A percentile compares a stretch with the other conserved stretches of the same genome.
Conservation (phyloP, 2,888 invertebrate species). For the Ceriagrion tenellum region DNA sequence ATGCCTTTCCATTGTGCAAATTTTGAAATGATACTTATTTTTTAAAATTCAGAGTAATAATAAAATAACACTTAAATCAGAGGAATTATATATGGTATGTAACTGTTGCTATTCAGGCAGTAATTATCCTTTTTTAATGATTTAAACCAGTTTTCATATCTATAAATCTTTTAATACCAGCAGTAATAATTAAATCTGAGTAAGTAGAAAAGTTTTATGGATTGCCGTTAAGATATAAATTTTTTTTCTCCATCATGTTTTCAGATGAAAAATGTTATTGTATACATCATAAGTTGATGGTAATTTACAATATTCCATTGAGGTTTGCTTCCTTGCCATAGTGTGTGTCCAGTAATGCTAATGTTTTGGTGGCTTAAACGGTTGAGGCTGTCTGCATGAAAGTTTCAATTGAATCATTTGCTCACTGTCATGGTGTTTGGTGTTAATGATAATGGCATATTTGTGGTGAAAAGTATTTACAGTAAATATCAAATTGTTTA, state of each 20-base stretch:
- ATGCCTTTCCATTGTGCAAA: too few species aligned
- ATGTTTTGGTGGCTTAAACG: not conserved
- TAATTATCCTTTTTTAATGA: too few species aligned
- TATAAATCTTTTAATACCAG: too few species aligned
- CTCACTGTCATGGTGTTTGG: constrained; percentile 29
- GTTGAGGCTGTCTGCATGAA: not conserved
- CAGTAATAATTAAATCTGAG: too few species aligned
- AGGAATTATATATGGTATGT: too few species aligned
- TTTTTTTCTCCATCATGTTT: not conserved
- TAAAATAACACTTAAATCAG: too few species aligned
- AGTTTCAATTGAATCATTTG: not conserved
- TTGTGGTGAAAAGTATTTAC: constrained; percentile 1
- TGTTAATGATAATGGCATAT: constrained; percentile 2
- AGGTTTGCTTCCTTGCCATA: not conserved
- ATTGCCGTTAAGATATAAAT: not conserved
- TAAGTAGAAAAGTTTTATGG: too few species aligned
- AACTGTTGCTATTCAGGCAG: too few species aligned
- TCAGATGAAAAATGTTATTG: not conserved
- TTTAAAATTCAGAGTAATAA: too few species aligned
- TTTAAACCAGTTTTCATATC: too few species aligned
- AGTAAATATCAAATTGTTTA: not conserved
- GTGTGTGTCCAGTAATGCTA: not conserved
- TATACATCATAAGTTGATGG: not conserved
- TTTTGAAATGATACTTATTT: too few species aligned
- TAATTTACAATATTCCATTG: not conserved